Base-by-base conservation (phyloP, 2,797 vertebrate species). In the Clarias platycephalus region DNA sequence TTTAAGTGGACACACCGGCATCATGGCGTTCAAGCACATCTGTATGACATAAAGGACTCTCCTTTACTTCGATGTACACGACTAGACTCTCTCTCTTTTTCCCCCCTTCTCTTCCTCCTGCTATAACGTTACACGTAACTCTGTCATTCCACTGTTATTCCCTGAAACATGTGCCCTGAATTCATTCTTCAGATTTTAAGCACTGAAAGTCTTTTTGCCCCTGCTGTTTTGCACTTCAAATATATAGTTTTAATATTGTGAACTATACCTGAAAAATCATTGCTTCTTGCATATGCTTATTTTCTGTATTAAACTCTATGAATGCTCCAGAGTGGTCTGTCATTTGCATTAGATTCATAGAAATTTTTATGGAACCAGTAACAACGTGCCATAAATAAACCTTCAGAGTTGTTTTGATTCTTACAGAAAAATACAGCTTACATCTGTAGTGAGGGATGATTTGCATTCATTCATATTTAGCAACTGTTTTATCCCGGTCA, bases 251-350 rank as follows among this genome's bases (percentile, higher is more conserved):
- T 78, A 64, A 37, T 78, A 28, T 26, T 28, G 60, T 44, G 40
- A 85, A 44, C 37, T 76, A 34, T 68, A 84, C 76, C 60, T 85
- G 22, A 83, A 44, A 63, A 37, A 83, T 70, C 20, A 77, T 4
- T 87, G 53, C 58, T 62, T 80, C 24, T 44, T n/a, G 57, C 44
- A 81, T 74, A 63, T 68, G 75, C 70, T 83, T 70, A 55, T 66
- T 86, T 85, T 86, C 60, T 80, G 77, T 82, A 87, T 79, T 87
- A 85, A 85, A 85, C 66, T 80, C 80, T 67, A 67, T 55, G n/a
- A 74, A 68, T 83, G 37, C 24, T 66, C 9, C 71, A 53, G 5
- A 22, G 18, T 67, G 34, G 44, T 67, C 49, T 66, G 71, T 72
- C 28, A 34, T 83, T 79, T 74, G 60, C 24, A 53, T 4, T 20